Conservation (phyloP, 2,113 vertebrate species). For the Protobothrops flavoviridis region DNA sequence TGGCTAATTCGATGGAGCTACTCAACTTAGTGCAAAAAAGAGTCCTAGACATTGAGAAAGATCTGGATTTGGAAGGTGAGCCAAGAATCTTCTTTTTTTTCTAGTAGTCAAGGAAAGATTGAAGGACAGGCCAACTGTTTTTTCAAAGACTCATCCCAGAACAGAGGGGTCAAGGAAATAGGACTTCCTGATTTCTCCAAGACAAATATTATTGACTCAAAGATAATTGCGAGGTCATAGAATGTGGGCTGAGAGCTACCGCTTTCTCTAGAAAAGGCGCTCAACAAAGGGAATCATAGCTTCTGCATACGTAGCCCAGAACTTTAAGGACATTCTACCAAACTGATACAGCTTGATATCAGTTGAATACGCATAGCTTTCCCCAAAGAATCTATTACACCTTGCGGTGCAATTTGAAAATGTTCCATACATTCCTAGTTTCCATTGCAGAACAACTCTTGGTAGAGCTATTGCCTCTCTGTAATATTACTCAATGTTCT, state of each 20-base stretch:
- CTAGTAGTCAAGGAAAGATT: background rate
- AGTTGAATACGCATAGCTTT: background rate
- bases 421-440: background rate
- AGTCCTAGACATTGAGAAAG: slow-evolving; percentile 86
- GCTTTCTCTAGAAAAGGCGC: background rate
- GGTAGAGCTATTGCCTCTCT: background rate
- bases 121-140: background rate
- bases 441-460: background rate
- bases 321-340: background rate
- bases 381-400: background rate
- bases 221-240: background rate
- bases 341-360: background rate
- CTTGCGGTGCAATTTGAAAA: background rate
- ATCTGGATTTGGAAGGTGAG: slow-evolving; percentile 90
- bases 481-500: background rate
- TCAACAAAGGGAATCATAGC: no score
- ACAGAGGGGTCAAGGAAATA: background rate
- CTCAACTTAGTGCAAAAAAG: slow-evolving; percentile 90
- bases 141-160: background rate
- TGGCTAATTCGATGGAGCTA: slow-evolving; percentile 92
- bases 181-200: no score
- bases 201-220: no score
- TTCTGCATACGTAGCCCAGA: background rate
- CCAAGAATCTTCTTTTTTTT: background rate
- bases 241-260: background rate